phyloP scores from a whole-genome alignment of 2,113 vertebrate genomes.

The Oreocharis arfaki region DNA sequence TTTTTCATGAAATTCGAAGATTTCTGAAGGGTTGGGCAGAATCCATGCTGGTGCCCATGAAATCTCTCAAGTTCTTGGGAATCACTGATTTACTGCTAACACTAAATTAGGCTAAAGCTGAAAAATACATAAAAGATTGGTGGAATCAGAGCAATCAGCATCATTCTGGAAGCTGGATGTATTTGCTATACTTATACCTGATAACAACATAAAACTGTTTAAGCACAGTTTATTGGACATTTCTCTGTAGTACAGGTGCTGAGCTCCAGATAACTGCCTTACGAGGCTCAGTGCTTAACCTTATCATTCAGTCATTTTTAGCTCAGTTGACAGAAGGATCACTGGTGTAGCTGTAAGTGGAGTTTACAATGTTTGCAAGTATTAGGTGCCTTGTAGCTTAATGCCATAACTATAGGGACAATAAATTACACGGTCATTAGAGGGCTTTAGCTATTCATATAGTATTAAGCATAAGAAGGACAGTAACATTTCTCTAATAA shows the following conservation, averaged over 20 bases:
- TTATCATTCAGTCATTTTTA: slow-evolving; percentile 38
- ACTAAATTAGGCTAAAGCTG: not conserved
- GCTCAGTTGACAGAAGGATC: slow-evolving; percentile 57
- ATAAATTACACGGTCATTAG: slow-evolving; percentile 24
- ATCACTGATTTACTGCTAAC: not conserved
- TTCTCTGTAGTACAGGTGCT: slow-evolving; percentile 50
- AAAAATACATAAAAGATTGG: slow-evolving; percentile 11
- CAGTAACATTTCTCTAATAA: slow-evolving; percentile 38
- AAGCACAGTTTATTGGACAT: slow-evolving; percentile 38
- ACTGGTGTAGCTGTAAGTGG: slow-evolving; percentile 42
- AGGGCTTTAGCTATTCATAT: slow-evolving; percentile 23
- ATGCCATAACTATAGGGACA: slow-evolving; percentile 38
- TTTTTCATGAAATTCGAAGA: not conserved
- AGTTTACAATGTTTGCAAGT: slow-evolving; percentile 59
- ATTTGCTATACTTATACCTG: slow-evolving; percentile 32
- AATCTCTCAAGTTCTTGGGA: not conserved
- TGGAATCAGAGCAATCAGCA: not conserved
- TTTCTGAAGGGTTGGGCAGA: not conserved
- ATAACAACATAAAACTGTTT: slow-evolving; percentile 27
- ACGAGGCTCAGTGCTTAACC: not conserved
- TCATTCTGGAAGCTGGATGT: slow-evolving; percentile 27
- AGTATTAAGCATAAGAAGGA: slow-evolving; percentile 20
- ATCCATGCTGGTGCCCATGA: not conserved
- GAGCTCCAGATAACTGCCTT: not conserved
- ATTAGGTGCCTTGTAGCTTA: slow-evolving; percentile 55